phyloP scores from a whole-genome alignment of 2,113 vertebrate species.

The Nanorana parkeri region DNA sequence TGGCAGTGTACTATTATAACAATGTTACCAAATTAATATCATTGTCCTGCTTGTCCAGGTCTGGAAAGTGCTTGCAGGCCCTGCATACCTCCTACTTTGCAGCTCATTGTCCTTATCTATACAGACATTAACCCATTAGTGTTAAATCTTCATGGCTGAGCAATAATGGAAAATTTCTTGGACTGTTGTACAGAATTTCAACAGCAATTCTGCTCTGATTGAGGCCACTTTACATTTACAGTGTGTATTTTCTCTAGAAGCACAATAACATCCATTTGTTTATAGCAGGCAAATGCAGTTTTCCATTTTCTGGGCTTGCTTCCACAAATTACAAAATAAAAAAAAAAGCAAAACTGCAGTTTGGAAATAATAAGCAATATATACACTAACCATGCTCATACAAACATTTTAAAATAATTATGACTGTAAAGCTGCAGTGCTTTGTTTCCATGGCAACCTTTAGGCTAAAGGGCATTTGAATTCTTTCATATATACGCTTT shows the following conservation, averaged over 20 bases:
- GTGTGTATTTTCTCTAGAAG: background rate
- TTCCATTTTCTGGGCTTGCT: background rate
- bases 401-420: background rate
- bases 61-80: too few species aligned
- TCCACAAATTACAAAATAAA: background rate
- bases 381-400: background rate
- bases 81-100: too few species aligned
- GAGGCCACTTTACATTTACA: background rate
- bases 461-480: background rate
- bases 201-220: background rate
- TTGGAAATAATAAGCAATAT: background rate
- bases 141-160: background rate
- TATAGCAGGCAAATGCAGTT: background rate
- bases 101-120: too few species aligned
- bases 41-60: too few species aligned
- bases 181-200: background rate
- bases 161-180: background rate
- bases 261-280: background rate
- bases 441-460: slow-evolving; percentile 20
- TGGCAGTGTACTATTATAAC: too few species aligned
- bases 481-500: slow-evolving; percentile 2
- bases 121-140: background rate
- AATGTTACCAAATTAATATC: too few species aligned
- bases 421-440: background rate
- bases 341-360: too few species aligned